A percentile compares a stretch with the other conserved stretches of the same genome.
Conservation (phyloP, 2,888 invertebrate genomes). For the Phasia obesa region DNA sequence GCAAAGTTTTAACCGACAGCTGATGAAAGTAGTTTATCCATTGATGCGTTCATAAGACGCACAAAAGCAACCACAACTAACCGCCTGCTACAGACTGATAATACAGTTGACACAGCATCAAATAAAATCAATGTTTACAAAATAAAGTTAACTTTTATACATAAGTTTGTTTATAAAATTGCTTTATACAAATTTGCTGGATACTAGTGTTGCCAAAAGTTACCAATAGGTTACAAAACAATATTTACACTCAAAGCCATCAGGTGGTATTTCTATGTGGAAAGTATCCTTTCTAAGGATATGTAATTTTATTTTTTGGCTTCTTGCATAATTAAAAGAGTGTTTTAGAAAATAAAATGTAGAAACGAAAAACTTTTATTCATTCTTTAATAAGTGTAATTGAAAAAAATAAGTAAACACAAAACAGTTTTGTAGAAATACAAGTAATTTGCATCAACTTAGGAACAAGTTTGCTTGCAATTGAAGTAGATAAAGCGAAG, state of each 20-base stretch:
- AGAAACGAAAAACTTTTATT: neutral
- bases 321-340: neutral
- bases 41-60: too few species aligned
- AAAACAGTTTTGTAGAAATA: neutral
- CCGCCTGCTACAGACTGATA: neutral
- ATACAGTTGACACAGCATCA: neutral
- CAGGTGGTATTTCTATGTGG: neutral
- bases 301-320: neutral
- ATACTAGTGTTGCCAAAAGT: neutral
- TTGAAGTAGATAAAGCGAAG: too few species aligned
- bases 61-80: neutral
- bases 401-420: neutral
- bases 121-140: neutral
- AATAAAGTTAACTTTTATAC: neutral
- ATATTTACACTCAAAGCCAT: neutral
- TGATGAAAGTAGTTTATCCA: neutral
- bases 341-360: neutral
- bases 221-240: neutral
- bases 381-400: neutral
- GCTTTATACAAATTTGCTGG: neutral
- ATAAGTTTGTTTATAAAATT: neutral
- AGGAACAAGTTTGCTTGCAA: neutral
- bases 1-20: neutral
- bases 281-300: neutral
- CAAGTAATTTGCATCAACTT: neutral